These are phyloP conservation scores for Latrodectus geometricus DNA, from an alignment of 1,140 invertebrate genomes.

Conservation along the genomic window DNA sequence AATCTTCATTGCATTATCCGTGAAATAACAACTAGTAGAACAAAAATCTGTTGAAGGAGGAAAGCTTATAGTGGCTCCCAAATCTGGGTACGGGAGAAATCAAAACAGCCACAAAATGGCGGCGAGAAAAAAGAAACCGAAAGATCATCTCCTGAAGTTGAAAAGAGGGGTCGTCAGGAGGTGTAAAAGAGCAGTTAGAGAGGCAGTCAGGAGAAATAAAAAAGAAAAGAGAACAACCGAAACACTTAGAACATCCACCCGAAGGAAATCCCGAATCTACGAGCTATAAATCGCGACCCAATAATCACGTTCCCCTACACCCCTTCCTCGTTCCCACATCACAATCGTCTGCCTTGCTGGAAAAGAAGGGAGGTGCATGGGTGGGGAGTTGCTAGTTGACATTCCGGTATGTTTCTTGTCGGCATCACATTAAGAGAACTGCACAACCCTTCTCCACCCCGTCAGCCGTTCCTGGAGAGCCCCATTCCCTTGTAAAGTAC, in stretches of 20 bases:
- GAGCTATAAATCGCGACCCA: slow-evolving; percentile 32
- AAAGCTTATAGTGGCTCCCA: too few relatives aligned
- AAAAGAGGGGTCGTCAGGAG: not conserved
- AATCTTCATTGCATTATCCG: too few relatives aligned
- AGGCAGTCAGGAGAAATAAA: not conserved
- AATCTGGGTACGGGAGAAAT: too few relatives aligned
- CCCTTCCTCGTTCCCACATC: not conserved
- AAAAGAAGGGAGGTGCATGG: not conserved
- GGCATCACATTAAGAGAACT: slow-evolving; percentile 18
- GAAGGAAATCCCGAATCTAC: slow-evolving; percentile 17
- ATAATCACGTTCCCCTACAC: not conserved
- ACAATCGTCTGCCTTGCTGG: not conserved
- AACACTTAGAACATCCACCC: slow-evolving; percentile 8
- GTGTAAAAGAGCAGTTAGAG: slow-evolving; percentile 12
- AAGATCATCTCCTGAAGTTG: not conserved
- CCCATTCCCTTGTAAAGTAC: not conserved
- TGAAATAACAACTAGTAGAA: too few relatives aligned
- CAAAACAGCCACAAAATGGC: not conserved
- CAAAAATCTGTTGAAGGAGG: too few relatives aligned
- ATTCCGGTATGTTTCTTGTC: slow-evolving; percentile 20
- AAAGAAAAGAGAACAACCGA: not conserved
- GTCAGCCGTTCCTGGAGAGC: not conserved
- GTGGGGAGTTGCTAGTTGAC: slow-evolving; percentile 8
- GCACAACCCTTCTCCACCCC: not conserved
- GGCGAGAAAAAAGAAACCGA: not conserved